A percentile compares a stretch with the other conserved stretches of the same genome.
These are phyloP conservation scores for Pseudopleuronectes americanus DNA, from an alignment of 2,797 vertebrate species.

Conservation along the genomic window DNA sequence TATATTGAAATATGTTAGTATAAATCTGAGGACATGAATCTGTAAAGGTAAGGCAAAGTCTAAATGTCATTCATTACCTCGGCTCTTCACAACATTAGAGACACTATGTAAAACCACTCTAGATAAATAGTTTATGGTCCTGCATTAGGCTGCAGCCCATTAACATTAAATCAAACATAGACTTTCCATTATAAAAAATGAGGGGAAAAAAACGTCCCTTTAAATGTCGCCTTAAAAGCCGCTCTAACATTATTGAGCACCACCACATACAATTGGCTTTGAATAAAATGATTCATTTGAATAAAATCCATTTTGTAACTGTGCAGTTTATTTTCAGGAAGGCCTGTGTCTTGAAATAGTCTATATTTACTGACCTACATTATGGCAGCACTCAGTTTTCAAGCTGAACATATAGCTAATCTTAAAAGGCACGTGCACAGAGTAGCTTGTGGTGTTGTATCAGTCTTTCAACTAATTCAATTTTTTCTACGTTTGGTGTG, in stretches of 20 bases:
- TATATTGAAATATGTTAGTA: conserved; percentile 8
- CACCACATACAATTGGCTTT: conserved; percentile 18
- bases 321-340: conserved; percentile 45
- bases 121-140: conserved; percentile 54
- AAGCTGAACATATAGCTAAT: conserved; percentile 16
- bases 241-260: conserved; percentile 36
- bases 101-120: conserved; percentile 33
- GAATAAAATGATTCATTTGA: conserved; percentile 39
- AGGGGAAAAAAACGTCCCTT: conserved; percentile 10
- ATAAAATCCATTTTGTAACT: conserved; percentile 44
- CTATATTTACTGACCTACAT: conserved; percentile 37
- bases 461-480: conserved; percentile 17
- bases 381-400: conserved; percentile 19
- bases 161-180: conserved; percentile 55
- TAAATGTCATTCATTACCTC: conserved; percentile 23
- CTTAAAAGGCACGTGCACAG: conserved; percentile 25
- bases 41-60: conserved; percentile 9
- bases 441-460: background rate
- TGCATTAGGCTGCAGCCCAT: conserved; percentile 42
- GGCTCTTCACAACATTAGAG: conserved; percentile 22
- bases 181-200: conserved; percentile 32
- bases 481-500: background rate
- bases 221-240: conserved; percentile 48
- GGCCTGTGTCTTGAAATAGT: conserved; percentile 31
- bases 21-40: conserved; percentile 12